These are phyloP conservation scores for Limosa lapponica DNA, from an alignment of 2,797 vertebrate genomes.

Conservation along the genomic window DNA sequence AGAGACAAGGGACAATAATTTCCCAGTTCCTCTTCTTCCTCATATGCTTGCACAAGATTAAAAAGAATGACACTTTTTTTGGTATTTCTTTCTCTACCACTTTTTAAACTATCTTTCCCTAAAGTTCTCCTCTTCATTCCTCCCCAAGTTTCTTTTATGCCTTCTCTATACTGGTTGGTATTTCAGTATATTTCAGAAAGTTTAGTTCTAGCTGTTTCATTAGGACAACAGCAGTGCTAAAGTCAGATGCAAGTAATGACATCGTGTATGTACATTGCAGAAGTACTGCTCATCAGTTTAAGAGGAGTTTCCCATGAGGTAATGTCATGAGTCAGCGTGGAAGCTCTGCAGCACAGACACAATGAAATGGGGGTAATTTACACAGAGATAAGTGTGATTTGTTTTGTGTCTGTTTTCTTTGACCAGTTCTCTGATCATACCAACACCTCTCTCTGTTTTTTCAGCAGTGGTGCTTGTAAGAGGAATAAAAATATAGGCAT, in stretches of 20 bases:
- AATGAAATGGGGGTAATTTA: constrained; percentile 14
- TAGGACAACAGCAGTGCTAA: background rate
- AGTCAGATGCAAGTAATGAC: constrained; percentile 22
- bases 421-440: background rate
- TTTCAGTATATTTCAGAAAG: background rate
- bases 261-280: background rate
- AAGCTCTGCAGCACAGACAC: background rate
- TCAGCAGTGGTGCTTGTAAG: background rate
- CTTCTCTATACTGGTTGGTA: background rate
- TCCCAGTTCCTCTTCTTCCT: background rate
- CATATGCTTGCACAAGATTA: background rate
- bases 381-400: background rate
- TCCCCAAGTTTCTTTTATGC: background rate
- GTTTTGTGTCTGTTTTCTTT: background rate
- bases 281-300: constrained; percentile 10
- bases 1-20: background rate
- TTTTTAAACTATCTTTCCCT: background rate
- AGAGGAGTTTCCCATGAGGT: constrained; percentile 68
- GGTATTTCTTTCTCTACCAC: background rate
- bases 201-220: background rate
- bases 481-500: background rate
- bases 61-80: background rate
- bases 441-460: background rate
- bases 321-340: constrained; percentile 58
- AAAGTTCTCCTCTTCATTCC: background rate